Percentiles rank a stretch among this genome's conserved stretches.
Conservation (phyloP, 2,888 invertebrate species). For the Eueremaeus valkanovi region DNA sequence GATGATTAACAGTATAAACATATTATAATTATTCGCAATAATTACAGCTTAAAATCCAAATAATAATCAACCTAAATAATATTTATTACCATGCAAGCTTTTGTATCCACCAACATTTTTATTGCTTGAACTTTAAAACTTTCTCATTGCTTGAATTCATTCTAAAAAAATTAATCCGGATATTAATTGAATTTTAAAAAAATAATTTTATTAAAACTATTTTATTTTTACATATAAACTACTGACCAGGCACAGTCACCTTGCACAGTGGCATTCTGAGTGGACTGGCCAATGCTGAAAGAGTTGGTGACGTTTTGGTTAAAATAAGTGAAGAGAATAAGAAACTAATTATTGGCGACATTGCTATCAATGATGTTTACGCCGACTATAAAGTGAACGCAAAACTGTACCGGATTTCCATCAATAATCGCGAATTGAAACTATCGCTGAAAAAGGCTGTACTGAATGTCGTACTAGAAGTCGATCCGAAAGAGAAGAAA, state of each 20-base stretch:
- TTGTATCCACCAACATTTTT: too few species aligned
- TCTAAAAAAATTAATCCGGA: too few species aligned
- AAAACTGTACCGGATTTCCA: constrained; percentile 5
- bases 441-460: constrained; percentile 10
- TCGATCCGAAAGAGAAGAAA: neutral
- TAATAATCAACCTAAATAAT: too few species aligned
- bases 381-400: constrained; percentile 14
- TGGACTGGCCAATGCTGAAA: neutral
- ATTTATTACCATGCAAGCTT: too few species aligned
- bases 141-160: too few species aligned
- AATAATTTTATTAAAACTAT: neutral
- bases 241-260: neutral
- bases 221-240: too few species aligned
- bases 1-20: too few species aligned
- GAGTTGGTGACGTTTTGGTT: neutral
- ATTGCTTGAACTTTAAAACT: too few species aligned
- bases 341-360: neutral
- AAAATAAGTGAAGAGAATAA: too few species aligned
- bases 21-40: too few species aligned
- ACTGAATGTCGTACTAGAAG: constrained; percentile 1
- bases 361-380: neutral
- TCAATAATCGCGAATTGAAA: constrained; percentile 5
- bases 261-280: neutral
- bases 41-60: too few species aligned
- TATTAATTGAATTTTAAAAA: too few species aligned